Base-by-base conservation (phyloP, 2,888 invertebrate species). In the Pyrgus malvae region DNA sequence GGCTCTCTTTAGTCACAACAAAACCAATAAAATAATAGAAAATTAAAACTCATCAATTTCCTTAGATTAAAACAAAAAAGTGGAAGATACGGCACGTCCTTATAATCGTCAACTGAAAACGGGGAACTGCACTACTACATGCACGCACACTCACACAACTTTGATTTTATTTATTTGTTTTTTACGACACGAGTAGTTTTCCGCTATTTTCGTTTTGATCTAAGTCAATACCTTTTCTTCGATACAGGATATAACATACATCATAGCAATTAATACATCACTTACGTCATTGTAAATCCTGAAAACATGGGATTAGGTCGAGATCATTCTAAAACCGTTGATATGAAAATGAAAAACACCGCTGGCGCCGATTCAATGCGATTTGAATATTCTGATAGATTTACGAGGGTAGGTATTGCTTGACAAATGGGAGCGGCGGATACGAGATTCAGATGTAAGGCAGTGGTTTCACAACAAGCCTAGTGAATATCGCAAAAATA, bases 361-460 rank as follows among this genome's bases (percentile, higher is more conserved):
- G 46, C 9, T 25, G 11, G 37, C 48, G 25, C 17, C 23, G 46
- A 48, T 49, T 50, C 50, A 42, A 50, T 50, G 41, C 42, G 50
- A 50, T 50, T 50, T 42, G 33, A 50, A 50, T 50, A 50, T 42
- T 50, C 48, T 63, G 66, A 66, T 68, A 59, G 68, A 65, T 66
- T 66, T 64, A 67, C 61, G 59, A 56, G 45, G 49, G 40, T 49
- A 45, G 57, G 48, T 58, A 60, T 54, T 49, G 56, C 56, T 61
- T 61, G 61, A 63, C 64, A 62, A 65, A 65, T 55, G 62, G 56
- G 46, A 56, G 45, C 48, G 56, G 50, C 58, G 60, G 59, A 60
- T 54, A 41, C 25, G 11, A 37, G 46, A 25, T 23, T 31, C 41
- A 51, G 14, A 41, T 50, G 3, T 40, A 25, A 50, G 9, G 25